Evolutionary conservation across 2,797 vertebrate species (phyloP).

Genomic region (Peromyscus melanophrys): DNA sequence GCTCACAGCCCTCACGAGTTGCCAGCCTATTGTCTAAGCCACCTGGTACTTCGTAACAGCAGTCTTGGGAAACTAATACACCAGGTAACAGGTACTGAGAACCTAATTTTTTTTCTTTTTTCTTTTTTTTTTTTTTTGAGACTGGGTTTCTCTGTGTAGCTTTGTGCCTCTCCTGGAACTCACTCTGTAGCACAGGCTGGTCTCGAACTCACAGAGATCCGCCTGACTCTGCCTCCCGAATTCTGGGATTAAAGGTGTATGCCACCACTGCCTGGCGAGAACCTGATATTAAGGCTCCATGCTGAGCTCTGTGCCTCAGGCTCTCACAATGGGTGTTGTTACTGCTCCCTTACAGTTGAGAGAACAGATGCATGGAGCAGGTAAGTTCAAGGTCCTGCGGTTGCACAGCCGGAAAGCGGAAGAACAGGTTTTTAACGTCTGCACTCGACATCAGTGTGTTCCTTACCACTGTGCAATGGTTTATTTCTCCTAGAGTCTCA

Average conservation of each 20-base stretch:
- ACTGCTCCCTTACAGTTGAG: not conserved
- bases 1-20: not conserved
- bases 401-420: not conserved
- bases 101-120: too few species aligned
- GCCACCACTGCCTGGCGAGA: too few species aligned
- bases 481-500: not conserved
- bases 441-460: not conserved
- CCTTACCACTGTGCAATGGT: not conserved
- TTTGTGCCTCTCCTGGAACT: too few species aligned
- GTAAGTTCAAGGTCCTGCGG: not conserved
- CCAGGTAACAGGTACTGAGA: not conserved
- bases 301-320: not conserved
- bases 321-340: not conserved
- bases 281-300: fast-evolving
- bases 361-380: not conserved
- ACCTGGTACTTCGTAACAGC: not conserved
- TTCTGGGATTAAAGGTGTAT: too few species aligned
- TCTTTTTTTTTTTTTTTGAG: too few species aligned
- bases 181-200: too few species aligned
- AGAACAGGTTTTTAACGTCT: not conserved
- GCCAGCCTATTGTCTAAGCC: not conserved
- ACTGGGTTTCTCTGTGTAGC: too few species aligned
- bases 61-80: not conserved
- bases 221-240: too few species aligned
- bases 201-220: too few species aligned